Conservation (phyloP, 2,888 invertebrate genomes). For the Dicranocentrus wangi region DNA sequence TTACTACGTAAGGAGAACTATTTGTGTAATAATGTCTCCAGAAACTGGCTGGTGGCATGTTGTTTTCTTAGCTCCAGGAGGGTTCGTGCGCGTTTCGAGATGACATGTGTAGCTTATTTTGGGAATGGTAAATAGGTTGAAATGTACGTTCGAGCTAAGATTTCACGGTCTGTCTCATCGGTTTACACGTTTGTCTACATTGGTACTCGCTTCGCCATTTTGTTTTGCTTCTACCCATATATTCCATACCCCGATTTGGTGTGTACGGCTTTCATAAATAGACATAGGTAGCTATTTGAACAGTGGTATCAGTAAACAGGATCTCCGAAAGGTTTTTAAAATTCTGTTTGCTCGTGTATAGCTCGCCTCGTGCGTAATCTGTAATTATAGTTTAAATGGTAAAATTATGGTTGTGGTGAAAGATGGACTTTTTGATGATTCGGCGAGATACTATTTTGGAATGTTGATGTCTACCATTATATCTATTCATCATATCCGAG, state of each 20-base stretch:
- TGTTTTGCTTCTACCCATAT: background rate
- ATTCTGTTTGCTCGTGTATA: background rate
- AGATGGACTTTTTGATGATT: conserved; percentile 36
- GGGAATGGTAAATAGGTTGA: background rate
- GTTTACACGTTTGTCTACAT: no score
- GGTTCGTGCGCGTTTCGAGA: background rate
- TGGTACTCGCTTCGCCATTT: no score
- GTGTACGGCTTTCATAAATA: conserved; percentile 23
- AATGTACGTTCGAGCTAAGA: background rate
- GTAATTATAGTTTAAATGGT: conserved; percentile 43
- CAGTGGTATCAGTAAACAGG: conserved; percentile 20
- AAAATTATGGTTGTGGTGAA: conserved; percentile 33
- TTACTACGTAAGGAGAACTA: no score
- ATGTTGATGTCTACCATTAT: no score
- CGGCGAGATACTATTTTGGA: background rate
- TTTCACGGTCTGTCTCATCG: conserved; percentile 4
- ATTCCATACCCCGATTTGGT: no score
- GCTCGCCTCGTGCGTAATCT: background rate
- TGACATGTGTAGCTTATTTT: conserved; percentile 9
- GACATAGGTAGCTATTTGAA: conserved; percentile 5
- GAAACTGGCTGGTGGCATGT: background rate
- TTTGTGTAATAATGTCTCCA: background rate
- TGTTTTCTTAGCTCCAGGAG: conserved; percentile 4
- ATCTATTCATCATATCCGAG: no score
- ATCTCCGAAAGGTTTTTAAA: conserved; percentile 16